Evolutionary conservation across 2,888 invertebrate genomes (phyloP).

Genomic region (Erebia ligea): DNA sequence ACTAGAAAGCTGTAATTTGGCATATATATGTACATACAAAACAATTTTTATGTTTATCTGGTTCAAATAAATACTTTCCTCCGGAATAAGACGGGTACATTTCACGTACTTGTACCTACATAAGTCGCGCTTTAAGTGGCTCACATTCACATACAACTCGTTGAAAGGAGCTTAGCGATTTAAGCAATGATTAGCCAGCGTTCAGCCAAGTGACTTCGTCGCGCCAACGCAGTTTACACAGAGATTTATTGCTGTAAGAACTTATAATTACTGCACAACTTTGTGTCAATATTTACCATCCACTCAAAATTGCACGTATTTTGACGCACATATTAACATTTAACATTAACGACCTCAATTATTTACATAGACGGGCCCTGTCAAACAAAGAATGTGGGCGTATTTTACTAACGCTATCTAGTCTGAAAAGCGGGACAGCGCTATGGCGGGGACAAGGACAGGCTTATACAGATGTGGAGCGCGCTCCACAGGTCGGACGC

Average conservation of each 20-base stretch:
- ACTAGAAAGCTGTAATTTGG: no score
- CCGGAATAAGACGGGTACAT: background rate
- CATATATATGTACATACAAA: no score
- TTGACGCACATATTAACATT: no score
- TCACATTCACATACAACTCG: constrained; percentile 41
- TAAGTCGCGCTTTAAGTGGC: constrained; percentile 43
- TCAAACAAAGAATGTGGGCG: no score
- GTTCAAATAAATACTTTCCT: background rate
- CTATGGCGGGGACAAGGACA: no score
- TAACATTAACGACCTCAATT: no score
- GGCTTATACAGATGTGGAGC: no score
- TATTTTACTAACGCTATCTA: no score
- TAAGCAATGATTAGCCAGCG: constrained; percentile 55
- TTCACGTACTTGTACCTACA: background rate
- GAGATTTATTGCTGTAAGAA: constrained; percentile 73
- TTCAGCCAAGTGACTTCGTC: constrained; percentile 52
- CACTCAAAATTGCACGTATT: background rate
- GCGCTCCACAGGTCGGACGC: no score
- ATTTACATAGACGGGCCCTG: no score
- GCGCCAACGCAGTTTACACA: constrained; percentile 56
- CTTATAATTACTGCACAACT: constrained; percentile 42
- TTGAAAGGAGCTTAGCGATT: constrained; percentile 52
- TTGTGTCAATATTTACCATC: background rate
- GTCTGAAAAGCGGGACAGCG: no score
- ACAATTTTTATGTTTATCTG: no score